Evolutionary conservation across 2,797 vertebrate genomes (phyloP), one percentile per base, ranked within the genome.

Genomic region (Strix occidentalis): DNA sequence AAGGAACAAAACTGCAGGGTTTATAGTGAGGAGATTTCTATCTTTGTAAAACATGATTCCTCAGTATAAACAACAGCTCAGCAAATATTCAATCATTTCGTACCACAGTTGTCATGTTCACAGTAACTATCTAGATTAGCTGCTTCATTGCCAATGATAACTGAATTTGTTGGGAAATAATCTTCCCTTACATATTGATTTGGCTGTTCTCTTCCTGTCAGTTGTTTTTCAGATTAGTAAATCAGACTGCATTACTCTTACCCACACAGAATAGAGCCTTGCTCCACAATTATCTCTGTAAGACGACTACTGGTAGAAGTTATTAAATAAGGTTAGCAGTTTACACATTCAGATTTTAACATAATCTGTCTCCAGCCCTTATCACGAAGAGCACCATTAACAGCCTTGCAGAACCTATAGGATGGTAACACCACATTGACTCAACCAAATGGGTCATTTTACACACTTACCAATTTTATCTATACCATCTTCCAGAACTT

Each of bases 101-200:
- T 84, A 63, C 43, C 31, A 80, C 25, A 71, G 39, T 16, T 71
- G 83, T 84, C 86, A 66, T 60, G 43, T 60, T 86, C 54, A 43
- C 33, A 53, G 64, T 43, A 63, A 87, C 75, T 58, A 43, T 46
- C 35, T 74, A 66, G 53, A 80, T 66, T 70, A 92, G 33, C 45
- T 84, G 75, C 53, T 91, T 92, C 26, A 68, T 86, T 53, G 88
- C 13, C 71, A 85, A 14, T 15, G 48, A 88, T 64, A 88, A 94
- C 31, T 35, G 39, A 80, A 85, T 95, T 90, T 95, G 53, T 54
- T 77, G 51, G 10, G 26, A 50, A 90, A 93, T 86, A 88, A 93
- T 83, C 28, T 77, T 88, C 9, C 1, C 21, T 86, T 93, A 37
- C 20, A n/a, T 58, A 93, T 46, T 77, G 68, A 83, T 86, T 92